Conservation (phyloP, 1,140 invertebrate species). For the Chironomus striatipennis region DNA sequence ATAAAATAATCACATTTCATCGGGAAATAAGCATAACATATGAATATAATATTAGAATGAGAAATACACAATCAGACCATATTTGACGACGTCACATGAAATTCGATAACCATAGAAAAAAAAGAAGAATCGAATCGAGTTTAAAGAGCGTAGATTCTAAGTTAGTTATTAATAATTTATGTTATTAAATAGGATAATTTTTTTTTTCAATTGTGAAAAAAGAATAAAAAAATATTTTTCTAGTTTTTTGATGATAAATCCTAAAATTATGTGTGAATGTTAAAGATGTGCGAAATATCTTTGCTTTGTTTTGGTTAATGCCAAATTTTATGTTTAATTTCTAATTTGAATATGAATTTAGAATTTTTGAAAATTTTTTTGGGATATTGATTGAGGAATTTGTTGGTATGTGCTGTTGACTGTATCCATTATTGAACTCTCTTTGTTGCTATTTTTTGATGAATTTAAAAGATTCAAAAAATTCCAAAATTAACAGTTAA, state of each 20-base stretch:
- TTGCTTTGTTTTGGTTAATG: background rate
- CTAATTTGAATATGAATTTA: too few relatives aligned
- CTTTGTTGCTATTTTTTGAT: too few relatives aligned
- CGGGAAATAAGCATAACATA: background rate
- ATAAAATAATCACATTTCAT: background rate
- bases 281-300: background rate
- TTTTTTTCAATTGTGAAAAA: background rate
- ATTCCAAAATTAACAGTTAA: too few relatives aligned
- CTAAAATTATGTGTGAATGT: background rate
- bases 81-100: background rate
- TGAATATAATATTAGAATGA: constrained; percentile 6
- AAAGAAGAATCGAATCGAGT: too few relatives aligned
- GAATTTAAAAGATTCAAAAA: too few relatives aligned
- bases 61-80: background rate
- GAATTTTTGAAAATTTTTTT: too few relatives aligned
- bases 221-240: background rate
- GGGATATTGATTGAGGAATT: too few relatives aligned
- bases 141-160: background rate
- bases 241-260: background rate
- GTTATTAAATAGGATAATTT: constrained; percentile 8
- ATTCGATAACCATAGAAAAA: background rate
- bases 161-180: constrained; percentile 3
- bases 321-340: background rate
- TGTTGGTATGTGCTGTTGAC: too few relatives aligned
- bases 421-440: too few relatives aligned